Evolutionary conservation across 2,797 vertebrate genomes (phyloP), one percentile per base, ranked within the genome.

Genomic region (Notoglanidium macrostoma): DNA sequence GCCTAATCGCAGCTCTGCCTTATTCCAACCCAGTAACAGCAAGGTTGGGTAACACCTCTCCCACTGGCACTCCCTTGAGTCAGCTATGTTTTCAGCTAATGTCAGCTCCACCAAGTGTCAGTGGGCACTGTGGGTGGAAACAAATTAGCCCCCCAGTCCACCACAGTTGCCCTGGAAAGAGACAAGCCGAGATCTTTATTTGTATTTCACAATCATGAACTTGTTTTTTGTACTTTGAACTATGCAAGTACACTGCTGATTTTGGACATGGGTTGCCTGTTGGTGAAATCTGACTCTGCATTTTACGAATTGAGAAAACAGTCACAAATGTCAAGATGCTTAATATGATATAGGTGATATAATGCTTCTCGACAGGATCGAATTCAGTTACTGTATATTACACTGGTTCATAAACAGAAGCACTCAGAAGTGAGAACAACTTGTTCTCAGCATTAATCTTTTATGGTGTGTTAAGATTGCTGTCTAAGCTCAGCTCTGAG

Each of bases 41-140:
- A 59, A 59, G 77, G 89, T 90, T 81, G 65, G 61, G 84, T 89
- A 89, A 88, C 87, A 90, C 88, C 83, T 91, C 87, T 84, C 88
- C 85, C 86, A 77, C 83, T 59, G 79, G 67, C 57, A 46, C 63
- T 89, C 85, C 85, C 85, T 5, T 6, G 90, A 88, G 91, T 51
- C 74, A 74, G 86, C 73, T 78, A 85, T 90, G 87, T 92, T 90
- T 88, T 87, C 86, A 88, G 84, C 85, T 74, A 77, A 80, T 86
- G 88, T 89, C 89, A 85, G 83, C 74, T 84, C 85, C 35, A 79
- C 40, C 35, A 85, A 86, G 57, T 70, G 68, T 85, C 81, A 88
- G 76, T 55, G 12, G 40, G 40, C 32, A 86, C 67, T 63, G 78
- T 68, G 82, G 81, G 88, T 78, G 72, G 87, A 87, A 90, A 79